A percentile compares a stretch with the other conserved stretches of the same genome.
phyloP scores from a whole-genome alignment of 2,113 vertebrate genomes.

The Prolemur simus region DNA sequence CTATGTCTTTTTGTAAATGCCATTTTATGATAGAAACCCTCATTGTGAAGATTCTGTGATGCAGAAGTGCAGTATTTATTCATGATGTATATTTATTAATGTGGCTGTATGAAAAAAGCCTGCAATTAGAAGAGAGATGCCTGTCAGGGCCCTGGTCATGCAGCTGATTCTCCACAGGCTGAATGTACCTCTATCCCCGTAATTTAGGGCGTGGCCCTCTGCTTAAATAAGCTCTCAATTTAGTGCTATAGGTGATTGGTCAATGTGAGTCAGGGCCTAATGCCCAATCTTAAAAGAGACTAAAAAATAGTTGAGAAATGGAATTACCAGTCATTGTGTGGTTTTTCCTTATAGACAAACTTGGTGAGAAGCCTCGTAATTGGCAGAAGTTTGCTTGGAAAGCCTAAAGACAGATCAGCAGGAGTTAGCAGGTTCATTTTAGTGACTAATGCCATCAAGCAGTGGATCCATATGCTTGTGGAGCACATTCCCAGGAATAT shows the following conservation, averaged over 20 bases:
- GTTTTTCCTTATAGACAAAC: slow-evolving; percentile 33
- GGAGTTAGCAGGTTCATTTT: neutral
- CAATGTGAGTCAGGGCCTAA: neutral
- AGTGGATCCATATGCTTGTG: neutral
- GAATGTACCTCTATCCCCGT: neutral
- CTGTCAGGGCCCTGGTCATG: neutral
- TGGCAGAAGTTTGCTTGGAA: slow-evolving; percentile 15
- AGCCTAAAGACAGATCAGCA: neutral
- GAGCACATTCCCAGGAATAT: neutral
- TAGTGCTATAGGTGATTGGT: neutral
- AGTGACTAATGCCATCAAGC: neutral
- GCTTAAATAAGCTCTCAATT: slow-evolving; percentile 7
- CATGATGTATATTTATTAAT: neutral
- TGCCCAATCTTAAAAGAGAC: slow-evolving; percentile 9
- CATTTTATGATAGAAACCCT: neutral
- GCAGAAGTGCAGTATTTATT: slow-evolving; percentile 1
- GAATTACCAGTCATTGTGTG: slow-evolving; percentile 10
- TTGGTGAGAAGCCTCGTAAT: neutral
- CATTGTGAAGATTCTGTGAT: slow-evolving; percentile 10
- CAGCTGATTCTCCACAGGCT: neutral
- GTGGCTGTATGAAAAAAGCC: neutral
- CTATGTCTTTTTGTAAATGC: slow-evolving; percentile 10
- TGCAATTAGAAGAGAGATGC: slow-evolving; percentile 21
- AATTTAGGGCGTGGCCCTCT: neutral
- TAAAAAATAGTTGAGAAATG: slow-evolving; percentile 42